Base-by-base conservation (phyloP, 2,888 invertebrate genomes). In the Ophonus ardosiacus region DNA sequence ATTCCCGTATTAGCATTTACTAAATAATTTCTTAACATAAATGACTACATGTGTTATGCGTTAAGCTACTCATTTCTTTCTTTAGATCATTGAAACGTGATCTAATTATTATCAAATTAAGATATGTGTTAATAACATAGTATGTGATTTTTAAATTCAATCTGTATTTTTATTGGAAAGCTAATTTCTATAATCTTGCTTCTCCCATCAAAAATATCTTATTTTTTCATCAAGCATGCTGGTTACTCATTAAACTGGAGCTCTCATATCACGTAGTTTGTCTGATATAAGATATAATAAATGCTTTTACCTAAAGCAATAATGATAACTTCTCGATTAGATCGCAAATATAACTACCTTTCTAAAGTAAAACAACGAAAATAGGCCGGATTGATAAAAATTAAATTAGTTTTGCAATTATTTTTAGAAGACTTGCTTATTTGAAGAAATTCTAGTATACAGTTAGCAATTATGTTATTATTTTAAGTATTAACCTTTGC, bases 361-460 rank as follows among this genome's bases (percentile, higher is more conserved):
- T 59, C 59, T 59, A 59, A 59, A 68, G 24, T 38, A 68, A 40
- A 71, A 71, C 38, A 38, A 71, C 71, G 10, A 40, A 71, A 71
- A 71, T 43, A 59, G 8, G 18, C 18, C 10, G 7, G 1, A 59
- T 7, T 59, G 6, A 17, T 18, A 59, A 71, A 71, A 71, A 68
- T 68, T n/a, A 31, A 21, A 71, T 71, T 71, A 71, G 71, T 71
- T 71, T 71, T 71, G 71, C 40, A 71, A 71, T 71, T 71, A 71
- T 71, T 71, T 71, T 43, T 2, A 31, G 17, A 21, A 71, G 15
- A 43, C 10, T 7, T 43, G 24, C 71, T 71, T 13, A 40, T 15
- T 71, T 24, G 71, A 59, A 8, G 59, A 59, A 15, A 31, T 6
- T 18, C 18, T 59, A 59, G 18, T 15, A 13, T 6, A 18, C 17